phyloP scores from a whole-genome alignment of 1,140 invertebrate genomes.

The Trichomalopsis sarcophagae region DNA sequence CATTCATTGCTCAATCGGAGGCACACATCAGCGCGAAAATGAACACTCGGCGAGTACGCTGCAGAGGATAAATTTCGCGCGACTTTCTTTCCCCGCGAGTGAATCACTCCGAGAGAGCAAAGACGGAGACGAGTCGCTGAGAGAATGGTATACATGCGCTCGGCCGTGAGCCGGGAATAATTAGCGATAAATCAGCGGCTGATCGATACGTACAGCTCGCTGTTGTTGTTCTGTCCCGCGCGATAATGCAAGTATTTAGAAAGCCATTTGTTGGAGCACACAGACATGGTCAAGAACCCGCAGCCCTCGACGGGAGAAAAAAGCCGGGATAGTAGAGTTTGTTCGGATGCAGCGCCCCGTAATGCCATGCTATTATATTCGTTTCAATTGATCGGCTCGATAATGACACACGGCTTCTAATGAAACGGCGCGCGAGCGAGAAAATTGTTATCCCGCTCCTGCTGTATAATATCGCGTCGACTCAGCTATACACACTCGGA shows the following conservation, averaged over 20 bases:
- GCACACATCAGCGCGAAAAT: conserved; percentile 23
- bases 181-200: conserved; percentile 60
- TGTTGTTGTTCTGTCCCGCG: conserved; percentile 50
- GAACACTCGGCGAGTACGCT: not conserved
- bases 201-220: conserved; percentile 54
- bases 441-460: conserved; percentile 4
- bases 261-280: conserved; percentile 44
- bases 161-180: conserved; percentile 59
- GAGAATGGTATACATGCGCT: conserved; percentile 25
- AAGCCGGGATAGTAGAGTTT: too few relatives aligned
- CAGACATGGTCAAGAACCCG: not conserved
- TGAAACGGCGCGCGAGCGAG: not conserved
- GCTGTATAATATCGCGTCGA: too few relatives aligned
- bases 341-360: too few relatives aligned
- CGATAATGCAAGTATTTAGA: conserved; percentile 53
- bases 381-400: too few relatives aligned
- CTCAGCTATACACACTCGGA: too few relatives aligned
- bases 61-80: not conserved
- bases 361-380: too few relatives aligned
- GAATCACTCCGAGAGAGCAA: conserved; percentile 50
- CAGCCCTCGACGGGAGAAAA: too few relatives aligned
- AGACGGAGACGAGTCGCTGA: conserved; percentile 8
- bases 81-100: conserved; percentile 43
- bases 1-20: not conserved
- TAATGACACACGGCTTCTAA: too few relatives aligned